phyloP scores from a whole-genome alignment of 2,113 vertebrate species.

The Phalacrocorax pelagicus region DNA sequence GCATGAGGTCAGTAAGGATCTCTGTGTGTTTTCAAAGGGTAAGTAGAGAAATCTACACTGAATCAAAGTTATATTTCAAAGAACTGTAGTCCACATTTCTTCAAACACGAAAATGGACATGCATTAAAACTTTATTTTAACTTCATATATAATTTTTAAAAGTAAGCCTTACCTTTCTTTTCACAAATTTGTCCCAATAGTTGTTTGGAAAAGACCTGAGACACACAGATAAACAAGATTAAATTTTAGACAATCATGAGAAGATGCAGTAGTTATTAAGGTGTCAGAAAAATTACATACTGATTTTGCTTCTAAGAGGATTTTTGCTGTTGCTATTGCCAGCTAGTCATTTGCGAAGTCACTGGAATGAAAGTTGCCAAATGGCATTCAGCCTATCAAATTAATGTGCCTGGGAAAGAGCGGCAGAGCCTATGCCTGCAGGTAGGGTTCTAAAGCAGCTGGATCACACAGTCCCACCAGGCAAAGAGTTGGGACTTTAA shows the following conservation, averaged over 20 bases:
- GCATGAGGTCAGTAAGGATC: background rate
- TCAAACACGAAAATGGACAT: background rate
- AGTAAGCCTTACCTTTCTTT: constrained; percentile 77
- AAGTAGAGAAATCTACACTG: background rate
- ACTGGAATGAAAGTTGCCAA: background rate
- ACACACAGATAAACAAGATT: constrained; percentile 5
- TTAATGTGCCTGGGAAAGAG: background rate
- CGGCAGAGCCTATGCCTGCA: background rate
- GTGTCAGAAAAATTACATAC: background rate
- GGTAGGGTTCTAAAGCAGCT: background rate
- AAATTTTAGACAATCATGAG: background rate
- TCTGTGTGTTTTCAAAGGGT: background rate
- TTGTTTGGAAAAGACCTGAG: constrained; percentile 96
- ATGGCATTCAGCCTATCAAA: background rate
- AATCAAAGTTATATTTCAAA: background rate
- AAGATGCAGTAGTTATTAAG: background rate
- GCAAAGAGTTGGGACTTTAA: background rate
- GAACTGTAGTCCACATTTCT: background rate
- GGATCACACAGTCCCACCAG: background rate
- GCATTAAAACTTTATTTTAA: background rate
- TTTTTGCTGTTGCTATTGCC: background rate
- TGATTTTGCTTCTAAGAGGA: background rate
- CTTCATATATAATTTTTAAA: background rate
- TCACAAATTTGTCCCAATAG: constrained; percentile 99
- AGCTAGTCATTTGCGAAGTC: background rate